These are phyloP conservation scores for Piscicola geometra DNA, from an alignment of 2,888 invertebrate species.

Conservation along the genomic window DNA sequence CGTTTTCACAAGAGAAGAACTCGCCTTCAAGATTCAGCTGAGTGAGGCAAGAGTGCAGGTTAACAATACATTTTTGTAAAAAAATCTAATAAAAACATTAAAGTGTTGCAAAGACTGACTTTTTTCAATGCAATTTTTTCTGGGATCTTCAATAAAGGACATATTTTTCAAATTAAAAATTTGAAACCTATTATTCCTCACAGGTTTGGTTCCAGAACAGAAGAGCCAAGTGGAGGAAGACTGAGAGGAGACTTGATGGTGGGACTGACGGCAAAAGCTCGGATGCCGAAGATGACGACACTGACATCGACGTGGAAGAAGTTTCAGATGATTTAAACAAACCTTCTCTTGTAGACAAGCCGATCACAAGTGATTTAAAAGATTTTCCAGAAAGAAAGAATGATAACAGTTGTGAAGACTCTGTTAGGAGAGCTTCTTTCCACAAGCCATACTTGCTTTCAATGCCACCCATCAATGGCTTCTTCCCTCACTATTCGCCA, in stretches of 20 bases:
- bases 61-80: not conserved
- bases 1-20: conserved; percentile 30
- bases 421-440: not conserved
- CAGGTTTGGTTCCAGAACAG: conserved; percentile 34
- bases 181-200: no score
- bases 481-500: not conserved
- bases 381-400: not conserved
- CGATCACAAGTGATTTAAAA: not conserved
- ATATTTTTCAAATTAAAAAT: no score
- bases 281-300: not conserved
- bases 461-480: no score
- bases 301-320: not conserved
- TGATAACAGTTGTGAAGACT: not conserved
- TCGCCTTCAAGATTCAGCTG: conserved; percentile 30
- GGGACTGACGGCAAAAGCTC: not conserved
- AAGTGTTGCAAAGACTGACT: no score
- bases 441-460: no score
- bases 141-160: no score
- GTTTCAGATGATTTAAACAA: not conserved
- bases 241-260: not conserved
- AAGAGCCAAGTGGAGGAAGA: conserved; percentile 32
- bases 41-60: conserved; percentile 34
- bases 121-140: no score
- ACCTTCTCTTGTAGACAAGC: no score
- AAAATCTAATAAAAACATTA: no score